Conservation (phyloP, 2,888 invertebrate species). For the Punctoribates punctum region DNA sequence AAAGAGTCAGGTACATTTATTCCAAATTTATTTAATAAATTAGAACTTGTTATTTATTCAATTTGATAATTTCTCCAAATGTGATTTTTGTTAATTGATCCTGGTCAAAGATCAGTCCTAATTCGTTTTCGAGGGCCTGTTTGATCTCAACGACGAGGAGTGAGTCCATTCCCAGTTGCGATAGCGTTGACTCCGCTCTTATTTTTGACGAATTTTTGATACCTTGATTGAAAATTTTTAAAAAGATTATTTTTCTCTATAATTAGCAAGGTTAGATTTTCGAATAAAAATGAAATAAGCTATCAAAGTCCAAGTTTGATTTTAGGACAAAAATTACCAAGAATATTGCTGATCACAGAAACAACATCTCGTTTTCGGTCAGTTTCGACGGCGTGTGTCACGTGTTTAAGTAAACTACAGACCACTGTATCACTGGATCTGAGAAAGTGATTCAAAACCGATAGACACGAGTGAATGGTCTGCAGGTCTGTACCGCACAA, state of each 20-base stretch:
- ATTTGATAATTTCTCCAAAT: neutral
- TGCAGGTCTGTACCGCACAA: constrained; percentile 95
- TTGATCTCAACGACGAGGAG: neutral
- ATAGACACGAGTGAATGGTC: constrained; percentile 84
- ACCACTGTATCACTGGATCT: neutral
- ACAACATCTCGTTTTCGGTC: neutral
- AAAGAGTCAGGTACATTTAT: no score
- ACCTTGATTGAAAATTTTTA: no score
- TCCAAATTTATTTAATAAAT: no score
- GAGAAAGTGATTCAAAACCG: constrained; percentile 82
- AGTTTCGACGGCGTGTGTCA: neutral
- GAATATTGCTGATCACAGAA: no score
- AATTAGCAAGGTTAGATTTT: no score
- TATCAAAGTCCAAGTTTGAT: no score
- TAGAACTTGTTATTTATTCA: no score
- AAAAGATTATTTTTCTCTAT: no score
- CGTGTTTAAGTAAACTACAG: neutral
- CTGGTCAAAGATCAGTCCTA: neutral
- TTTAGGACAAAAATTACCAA: no score
- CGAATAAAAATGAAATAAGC: no score
- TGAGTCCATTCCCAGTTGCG: neutral
- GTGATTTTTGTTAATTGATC: neutral
- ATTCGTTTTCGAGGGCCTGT: neutral
- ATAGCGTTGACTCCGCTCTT: no score
- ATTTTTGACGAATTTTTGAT: no score